Percentiles rank a stretch among this genome's conserved stretches.
These are phyloP conservation scores for Idaea biselata DNA, from an alignment of 2,888 invertebrate genomes.

Conservation along the genomic window DNA sequence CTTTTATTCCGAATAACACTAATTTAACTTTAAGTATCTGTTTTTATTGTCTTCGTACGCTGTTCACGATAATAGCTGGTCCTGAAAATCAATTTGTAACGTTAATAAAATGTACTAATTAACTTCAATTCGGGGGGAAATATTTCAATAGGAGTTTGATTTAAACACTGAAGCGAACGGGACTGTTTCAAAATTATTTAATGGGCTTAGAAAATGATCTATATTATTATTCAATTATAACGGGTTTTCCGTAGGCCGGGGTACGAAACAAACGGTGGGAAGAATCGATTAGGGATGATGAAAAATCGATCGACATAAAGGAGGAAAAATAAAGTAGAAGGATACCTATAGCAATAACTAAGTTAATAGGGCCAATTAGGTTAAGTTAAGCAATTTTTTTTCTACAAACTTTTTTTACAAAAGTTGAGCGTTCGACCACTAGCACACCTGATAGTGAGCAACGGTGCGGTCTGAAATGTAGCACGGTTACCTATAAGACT, in stretches of 20 bases:
- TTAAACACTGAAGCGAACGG: background rate
- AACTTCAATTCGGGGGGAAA: constrained; percentile 30
- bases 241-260: background rate
- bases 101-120: constrained; percentile 43
- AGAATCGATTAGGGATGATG: background rate
- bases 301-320: background rate
- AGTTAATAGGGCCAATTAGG: too few relatives aligned
- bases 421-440: too few relatives aligned
- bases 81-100: constrained; percentile 68
- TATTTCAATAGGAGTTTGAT: constrained; percentile 9
- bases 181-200: background rate
- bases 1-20: constrained; percentile 55
- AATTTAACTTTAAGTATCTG: constrained; percentile 50
- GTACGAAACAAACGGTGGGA: background rate
- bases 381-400: too few relatives aligned
- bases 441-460: too few relatives aligned
- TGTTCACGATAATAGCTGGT: constrained; percentile 72
- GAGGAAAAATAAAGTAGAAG: too few relatives aligned
- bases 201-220: background rate
- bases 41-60: constrained; percentile 62
- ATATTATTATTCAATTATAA: background rate
- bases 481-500: too few relatives aligned
- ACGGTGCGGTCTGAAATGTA: too few relatives aligned
- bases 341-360: too few relatives aligned
- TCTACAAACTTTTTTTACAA: too few relatives aligned